Conservation (phyloP, 1,140 invertebrate species). For the Diachasma alloeum region DNA sequence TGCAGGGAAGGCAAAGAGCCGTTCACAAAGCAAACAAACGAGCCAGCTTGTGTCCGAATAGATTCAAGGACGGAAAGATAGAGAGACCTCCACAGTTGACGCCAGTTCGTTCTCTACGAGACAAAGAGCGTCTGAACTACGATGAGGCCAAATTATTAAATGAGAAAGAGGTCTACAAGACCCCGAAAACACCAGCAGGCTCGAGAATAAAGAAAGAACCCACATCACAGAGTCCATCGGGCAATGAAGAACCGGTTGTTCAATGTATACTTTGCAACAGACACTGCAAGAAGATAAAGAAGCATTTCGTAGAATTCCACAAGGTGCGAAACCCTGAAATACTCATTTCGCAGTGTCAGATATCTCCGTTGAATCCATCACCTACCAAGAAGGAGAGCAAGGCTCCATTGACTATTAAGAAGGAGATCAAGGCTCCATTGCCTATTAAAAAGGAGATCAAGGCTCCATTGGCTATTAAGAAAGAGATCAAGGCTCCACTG, state of each 20-base stretch:
- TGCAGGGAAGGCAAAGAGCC: background rate
- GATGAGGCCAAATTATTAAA: background rate
- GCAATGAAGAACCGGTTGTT: background rate
- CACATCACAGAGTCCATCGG: background rate
- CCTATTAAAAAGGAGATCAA: background rate
- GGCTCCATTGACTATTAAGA: background rate
- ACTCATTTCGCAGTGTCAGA: conserved; percentile 27
- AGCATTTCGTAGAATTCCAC: conserved; percentile 56
- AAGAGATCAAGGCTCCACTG: background rate
- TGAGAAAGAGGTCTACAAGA: background rate
- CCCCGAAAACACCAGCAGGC: background rate
- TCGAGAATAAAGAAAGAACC: background rate
- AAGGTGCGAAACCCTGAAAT: conserved; percentile 43
- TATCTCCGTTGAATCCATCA: background rate
- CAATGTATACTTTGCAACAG: conserved; percentile 52
- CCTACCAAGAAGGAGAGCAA: background rate
- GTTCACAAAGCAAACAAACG: background rate
- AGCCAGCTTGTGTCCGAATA: background rate
- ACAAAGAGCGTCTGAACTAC: background rate
- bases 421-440: background rate
- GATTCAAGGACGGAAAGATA: background rate
- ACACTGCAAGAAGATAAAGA: conserved; percentile 41
- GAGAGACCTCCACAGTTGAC: background rate
- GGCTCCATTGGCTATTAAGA: background rate
- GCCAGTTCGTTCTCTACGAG: background rate